A percentile compares a stretch with the other conserved stretches of the same genome.
Evolutionary conservation across 2,888 invertebrate species (phyloP).

Genomic region (Athripsodes cinereus): DNA sequence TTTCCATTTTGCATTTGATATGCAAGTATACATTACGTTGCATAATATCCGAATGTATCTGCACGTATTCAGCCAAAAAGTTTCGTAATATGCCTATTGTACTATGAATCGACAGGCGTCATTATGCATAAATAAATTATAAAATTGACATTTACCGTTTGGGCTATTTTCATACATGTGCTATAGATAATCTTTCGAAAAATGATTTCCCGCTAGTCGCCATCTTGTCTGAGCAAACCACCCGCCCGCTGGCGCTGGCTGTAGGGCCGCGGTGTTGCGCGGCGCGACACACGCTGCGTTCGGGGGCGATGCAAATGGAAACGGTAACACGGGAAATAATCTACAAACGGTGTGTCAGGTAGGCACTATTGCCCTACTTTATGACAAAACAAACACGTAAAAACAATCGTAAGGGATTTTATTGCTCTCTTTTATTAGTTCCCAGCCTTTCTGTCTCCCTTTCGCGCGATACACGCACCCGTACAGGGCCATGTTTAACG

Average conservation of each 20-base stretch:
- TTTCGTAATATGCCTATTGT: no score
- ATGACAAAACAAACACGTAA: constrained; percentile 28
- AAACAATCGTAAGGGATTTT: constrained; percentile 28
- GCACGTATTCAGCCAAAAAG: no score
- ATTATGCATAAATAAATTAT: no score
- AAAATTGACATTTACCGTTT: no score
- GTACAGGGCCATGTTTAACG: neutral
- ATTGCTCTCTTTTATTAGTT: constrained; percentile 22
- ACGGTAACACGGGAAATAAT: constrained; percentile 14
- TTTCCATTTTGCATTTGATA: no score
- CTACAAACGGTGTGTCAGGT: constrained; percentile 8
- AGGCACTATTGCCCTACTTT: constrained; percentile 21
- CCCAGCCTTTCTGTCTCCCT: constrained; percentile 14
- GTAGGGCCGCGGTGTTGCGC: neutral
- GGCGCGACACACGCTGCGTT: no score
- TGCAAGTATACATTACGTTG: no score
- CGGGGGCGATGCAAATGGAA: constrained; percentile 15
- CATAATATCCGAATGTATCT: no score
- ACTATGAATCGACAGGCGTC: no score
- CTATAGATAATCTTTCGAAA: no score
- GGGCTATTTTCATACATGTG: no score
- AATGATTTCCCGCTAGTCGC: neutral
- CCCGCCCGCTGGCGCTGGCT: neutral
- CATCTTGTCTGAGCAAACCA: neutral
- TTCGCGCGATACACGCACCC: constrained; percentile 5